A percentile compares a stretch with the other conserved stretches of the same genome.
These are phyloP conservation scores for Jordanella pulchra DNA, from an alignment of 2,797 vertebrate genomes.

Conservation along the genomic window DNA sequence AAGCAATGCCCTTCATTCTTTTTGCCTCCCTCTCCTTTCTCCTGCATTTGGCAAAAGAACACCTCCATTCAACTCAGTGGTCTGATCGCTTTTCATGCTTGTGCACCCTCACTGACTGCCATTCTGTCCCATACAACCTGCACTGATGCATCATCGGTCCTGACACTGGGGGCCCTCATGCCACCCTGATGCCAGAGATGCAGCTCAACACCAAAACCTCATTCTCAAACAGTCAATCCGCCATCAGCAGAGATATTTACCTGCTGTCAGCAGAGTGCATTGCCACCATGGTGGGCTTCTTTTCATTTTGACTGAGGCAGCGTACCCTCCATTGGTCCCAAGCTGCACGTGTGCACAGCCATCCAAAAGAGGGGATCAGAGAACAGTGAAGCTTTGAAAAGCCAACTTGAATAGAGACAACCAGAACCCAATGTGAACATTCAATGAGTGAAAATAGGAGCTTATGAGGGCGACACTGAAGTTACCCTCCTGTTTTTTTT, in stretches of 20 bases:
- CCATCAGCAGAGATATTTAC: slow-evolving; percentile 22
- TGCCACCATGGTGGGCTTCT: slow-evolving; percentile 35
- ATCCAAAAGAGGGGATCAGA: slow-evolving; percentile 58
- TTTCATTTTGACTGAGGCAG: slow-evolving; percentile 49
- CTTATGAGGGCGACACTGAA: slow-evolving; percentile 24
- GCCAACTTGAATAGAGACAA: slow-evolving; percentile 42
- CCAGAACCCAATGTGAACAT: slow-evolving; percentile 31
- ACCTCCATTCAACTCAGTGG: slow-evolving; percentile 57
- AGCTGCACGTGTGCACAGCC: slow-evolving; percentile 27
- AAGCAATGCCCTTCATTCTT: slow-evolving; percentile 58
- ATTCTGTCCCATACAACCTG: slow-evolving; percentile 55
- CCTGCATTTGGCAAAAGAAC: slow-evolving; percentile 59
- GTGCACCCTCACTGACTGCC: slow-evolving; percentile 48
- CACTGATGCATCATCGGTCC: slow-evolving; percentile 47
- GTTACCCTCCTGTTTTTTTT: slow-evolving; percentile 6
- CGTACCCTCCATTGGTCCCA: slow-evolving; percentile 32
- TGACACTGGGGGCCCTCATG: slow-evolving; percentile 25
- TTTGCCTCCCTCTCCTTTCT: slow-evolving; percentile 34
- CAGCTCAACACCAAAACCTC: slow-evolving; percentile 24
- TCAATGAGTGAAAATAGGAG: slow-evolving; percentile 23
- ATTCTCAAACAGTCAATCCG: slow-evolving; percentile 6
- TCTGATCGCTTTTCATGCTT: slow-evolving; percentile 72
- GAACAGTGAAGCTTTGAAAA: slow-evolving; percentile 51
- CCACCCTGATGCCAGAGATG: slow-evolving; percentile 28
- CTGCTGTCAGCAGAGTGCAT: slow-evolving; percentile 37